phyloP scores from a whole-genome alignment of 2,797 vertebrate species.

The Sebastes cheni region DNA sequence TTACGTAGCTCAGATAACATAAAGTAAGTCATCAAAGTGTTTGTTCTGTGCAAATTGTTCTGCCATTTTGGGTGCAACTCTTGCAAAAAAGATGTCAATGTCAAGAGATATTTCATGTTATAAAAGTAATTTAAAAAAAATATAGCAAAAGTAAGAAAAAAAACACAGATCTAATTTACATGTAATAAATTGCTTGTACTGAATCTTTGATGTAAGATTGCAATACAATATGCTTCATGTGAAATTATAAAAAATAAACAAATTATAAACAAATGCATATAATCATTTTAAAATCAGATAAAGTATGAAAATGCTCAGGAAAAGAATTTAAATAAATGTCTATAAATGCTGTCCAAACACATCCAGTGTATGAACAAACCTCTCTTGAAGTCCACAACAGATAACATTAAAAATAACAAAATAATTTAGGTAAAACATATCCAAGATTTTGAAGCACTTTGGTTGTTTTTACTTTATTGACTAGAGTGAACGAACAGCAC shows the following conservation, averaged over 20 bases:
- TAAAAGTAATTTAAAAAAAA: neutral
- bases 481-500: conserved; percentile 27
- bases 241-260: neutral
- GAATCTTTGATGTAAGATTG: neutral
- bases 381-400: neutral
- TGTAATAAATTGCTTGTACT: neutral
- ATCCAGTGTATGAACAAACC: neutral
- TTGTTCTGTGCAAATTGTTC: neutral
- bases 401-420: neutral
- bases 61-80: neutral
- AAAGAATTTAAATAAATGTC: neutral
- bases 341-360: neutral
- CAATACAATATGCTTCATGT: neutral
- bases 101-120: neutral
- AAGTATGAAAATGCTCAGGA: neutral
- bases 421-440: neutral
- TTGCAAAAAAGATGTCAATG: neutral
- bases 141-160: neutral
- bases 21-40: neutral
- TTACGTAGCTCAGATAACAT: neutral
- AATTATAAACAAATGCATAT: neutral
- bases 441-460: neutral
- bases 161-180: neutral
- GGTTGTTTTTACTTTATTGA: conserved; percentile 21
- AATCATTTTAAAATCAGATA: neutral